phyloP scores from a whole-genome alignment of 2,113 vertebrate species.

The Mixornis gularis region DNA sequence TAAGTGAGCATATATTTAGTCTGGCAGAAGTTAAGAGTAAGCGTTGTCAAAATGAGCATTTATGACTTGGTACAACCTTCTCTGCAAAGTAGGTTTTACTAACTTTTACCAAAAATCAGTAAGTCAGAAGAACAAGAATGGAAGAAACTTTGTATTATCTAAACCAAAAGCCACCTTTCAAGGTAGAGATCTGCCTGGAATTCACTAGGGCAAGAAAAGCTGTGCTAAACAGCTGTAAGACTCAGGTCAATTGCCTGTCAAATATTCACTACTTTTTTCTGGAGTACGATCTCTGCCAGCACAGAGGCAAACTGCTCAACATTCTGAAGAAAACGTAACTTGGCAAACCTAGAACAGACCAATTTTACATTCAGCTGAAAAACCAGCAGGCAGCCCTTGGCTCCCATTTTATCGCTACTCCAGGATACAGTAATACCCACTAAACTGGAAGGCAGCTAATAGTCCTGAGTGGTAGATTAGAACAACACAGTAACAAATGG shows the following conservation, averaged over 20 bases:
- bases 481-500: neutral
- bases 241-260: neutral
- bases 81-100: neutral
- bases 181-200: neutral
- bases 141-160: neutral
- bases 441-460: neutral
- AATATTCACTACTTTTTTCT: neutral
- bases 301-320: neutral
- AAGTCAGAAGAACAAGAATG: neutral
- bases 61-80: neutral
- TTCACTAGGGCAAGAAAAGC: neutral
- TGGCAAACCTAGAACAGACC: neutral
- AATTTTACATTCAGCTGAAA: neutral
- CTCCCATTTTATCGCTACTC: neutral
- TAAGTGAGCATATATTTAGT: neutral
- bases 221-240: neutral
- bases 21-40: conserved; percentile 24
- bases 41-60: neutral
- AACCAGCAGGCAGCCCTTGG: neutral
- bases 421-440: neutral
- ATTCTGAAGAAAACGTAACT: neutral
- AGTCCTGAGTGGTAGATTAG: neutral
- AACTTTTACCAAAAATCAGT: neutral
- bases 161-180: neutral
- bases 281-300: neutral